Conservation (phyloP, 2,888 invertebrate species). For the Chymomyza procnemis region DNA sequence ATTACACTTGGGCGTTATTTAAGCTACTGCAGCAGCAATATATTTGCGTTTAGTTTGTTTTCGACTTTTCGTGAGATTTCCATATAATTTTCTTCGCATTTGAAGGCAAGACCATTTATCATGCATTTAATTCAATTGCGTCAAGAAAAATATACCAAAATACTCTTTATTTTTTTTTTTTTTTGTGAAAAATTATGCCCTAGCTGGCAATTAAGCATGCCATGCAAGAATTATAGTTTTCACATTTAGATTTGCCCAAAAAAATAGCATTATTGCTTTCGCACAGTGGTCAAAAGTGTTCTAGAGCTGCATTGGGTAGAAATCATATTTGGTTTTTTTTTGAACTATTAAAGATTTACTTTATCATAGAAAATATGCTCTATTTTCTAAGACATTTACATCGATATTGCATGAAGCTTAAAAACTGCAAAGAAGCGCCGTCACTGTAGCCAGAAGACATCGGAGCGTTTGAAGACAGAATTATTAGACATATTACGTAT, state of each 20-base stretch:
- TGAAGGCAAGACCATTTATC: constrained; percentile 55
- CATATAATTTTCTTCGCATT: constrained; percentile 52
- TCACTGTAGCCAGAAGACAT: too few relatives aligned
- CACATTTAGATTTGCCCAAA: constrained; percentile 4
- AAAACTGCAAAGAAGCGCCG: too few relatives aligned
- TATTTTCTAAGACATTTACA: too few relatives aligned
- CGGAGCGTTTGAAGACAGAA: too few relatives aligned
- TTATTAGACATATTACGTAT: too few relatives aligned
- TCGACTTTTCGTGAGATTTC: constrained; percentile 47
- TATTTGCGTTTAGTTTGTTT: background rate
- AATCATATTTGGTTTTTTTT: background rate
- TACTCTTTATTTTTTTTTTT: background rate
- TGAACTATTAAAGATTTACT: too few relatives aligned
- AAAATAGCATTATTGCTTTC: background rate
- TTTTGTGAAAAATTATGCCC: background rate
- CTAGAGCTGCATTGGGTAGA: background rate
- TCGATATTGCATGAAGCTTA: too few relatives aligned
- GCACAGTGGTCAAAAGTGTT: background rate
- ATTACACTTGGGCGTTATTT: background rate
- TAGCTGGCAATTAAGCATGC: constrained; percentile 38
- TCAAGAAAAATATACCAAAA: constrained; percentile 42
- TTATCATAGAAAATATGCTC: too few relatives aligned
- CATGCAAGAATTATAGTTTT: constrained; percentile 35
- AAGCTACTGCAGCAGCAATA: background rate
- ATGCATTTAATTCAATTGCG: constrained; percentile 42